Evolutionary conservation across 1,140 invertebrate genomes (phyloP), one percentile per base, ranked within the genome.

Genomic region (Globodera rostochiensis): DNA sequence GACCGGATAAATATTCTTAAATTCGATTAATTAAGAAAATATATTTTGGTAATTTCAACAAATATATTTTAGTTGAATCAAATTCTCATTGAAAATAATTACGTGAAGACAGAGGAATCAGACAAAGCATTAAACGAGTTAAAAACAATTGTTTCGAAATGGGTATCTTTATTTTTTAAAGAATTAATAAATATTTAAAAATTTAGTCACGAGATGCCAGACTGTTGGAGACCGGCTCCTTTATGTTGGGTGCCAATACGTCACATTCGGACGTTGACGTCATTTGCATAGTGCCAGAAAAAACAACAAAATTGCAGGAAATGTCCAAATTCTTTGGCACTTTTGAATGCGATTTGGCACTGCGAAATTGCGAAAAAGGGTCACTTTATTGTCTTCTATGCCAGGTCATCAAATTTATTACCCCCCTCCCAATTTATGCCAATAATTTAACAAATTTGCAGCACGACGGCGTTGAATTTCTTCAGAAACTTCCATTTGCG

Each of bases 321-420:
- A 3, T n/a, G 57, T 11, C 13, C 57, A 64, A 64, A 64, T 64
- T 64, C 57, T 64, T 64, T 5, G 57, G 57, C 57, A 64, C 57
- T 64, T 64, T 64, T 64, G 13, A 64, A 64, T 64, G 57, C 57
- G 57, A 64, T 64, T 64, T 64, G 57, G 11, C 57, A 64, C 57
- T 1, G 57, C 57, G 57, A 64, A 64, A 64, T 6, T 64, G 57
- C 57, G 15, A 64, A 1, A 15, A 64, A 13, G 19, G 19, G 11
- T 64, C 57, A 19, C 15, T 64, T 13, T 64, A 64, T 64, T 64
- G 57, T 15, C 57, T 64, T 64, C 4, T 64, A 6, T 64, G 57
- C 19, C 57, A 19, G 57, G 57, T 64, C 57, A 64, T 64, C 6
- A 6, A 64, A 64, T 64, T 64, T 64, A 19, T 19, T 19, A n/a